Conservation (phyloP, 2,888 invertebrate genomes). For the Zygaena filipendulae region DNA sequence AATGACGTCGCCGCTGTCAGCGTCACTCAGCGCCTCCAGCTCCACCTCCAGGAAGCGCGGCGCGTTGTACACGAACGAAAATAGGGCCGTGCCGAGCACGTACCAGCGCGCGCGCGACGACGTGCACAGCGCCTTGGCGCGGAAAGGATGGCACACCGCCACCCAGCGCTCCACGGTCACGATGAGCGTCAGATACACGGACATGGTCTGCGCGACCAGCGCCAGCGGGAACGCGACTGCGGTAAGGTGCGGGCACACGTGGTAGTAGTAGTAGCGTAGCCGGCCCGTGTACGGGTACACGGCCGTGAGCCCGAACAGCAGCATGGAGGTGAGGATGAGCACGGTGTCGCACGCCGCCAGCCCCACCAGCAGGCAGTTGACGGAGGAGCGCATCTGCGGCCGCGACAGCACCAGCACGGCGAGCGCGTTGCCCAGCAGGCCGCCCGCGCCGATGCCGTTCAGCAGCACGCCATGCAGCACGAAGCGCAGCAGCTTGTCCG, state of each 20-base stretch:
- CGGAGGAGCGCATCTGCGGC: constrained; percentile 95
- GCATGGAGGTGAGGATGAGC: constrained; percentile 85
- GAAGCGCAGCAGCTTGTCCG: constrained; percentile 77
- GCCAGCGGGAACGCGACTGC: constrained; percentile 85
- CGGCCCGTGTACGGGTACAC: constrained; percentile 85
- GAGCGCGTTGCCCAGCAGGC: constrained; percentile 90
- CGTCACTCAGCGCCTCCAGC: constrained; percentile 45
- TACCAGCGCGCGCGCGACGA: constrained; percentile 87
- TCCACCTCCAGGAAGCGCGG: constrained; percentile 81
- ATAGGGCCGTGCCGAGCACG: constrained; percentile 82
- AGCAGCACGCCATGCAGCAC: constrained; percentile 84
- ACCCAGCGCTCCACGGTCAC: constrained; percentile 95
- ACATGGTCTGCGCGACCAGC: constrained; percentile 90
- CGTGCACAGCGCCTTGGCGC: constrained; percentile 90
- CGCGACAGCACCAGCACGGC: constrained; percentile 91
- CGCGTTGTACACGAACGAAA: constrained; percentile 87
- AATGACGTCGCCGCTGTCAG: constrained; percentile 66
- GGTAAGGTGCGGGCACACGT: constrained; percentile 83
- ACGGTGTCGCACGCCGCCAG: constrained; percentile 94
- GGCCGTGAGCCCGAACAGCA: constrained; percentile 88
- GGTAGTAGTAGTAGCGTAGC: constrained; percentile 81
- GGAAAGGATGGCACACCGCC: constrained; percentile 90
- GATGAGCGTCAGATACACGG: constrained; percentile 90
- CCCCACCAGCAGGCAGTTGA: constrained; percentile 93
- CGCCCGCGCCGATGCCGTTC: constrained; percentile 83